phyloP scores from a whole-genome alignment of 2,888 invertebrate species.

The Anaspis maculata region DNA sequence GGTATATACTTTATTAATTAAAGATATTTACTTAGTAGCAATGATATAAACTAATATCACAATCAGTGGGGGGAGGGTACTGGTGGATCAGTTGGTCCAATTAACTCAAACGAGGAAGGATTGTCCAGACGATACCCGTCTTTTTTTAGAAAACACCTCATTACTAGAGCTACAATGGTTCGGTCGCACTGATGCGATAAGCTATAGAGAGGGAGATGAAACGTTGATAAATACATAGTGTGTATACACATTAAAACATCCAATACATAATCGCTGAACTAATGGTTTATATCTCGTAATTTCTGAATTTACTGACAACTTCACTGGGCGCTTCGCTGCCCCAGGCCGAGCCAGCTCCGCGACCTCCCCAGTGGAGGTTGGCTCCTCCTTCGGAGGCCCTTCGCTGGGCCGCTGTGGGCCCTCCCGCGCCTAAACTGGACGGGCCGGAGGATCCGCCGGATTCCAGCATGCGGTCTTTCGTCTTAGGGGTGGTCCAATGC shows the following conservation, averaged over 20 bases:
- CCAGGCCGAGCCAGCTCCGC: slow-evolving; percentile 51
- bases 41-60: no score
- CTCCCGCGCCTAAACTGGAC: slow-evolving; percentile 47
- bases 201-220: no score
- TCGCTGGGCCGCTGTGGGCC: slow-evolving; percentile 52
- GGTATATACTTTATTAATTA: neutral
- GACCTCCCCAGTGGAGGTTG: slow-evolving; percentile 59
- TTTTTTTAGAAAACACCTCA: no score
- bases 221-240: no score
- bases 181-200: no score
- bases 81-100: no score
- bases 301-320: slow-evolving; percentile 79
- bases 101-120: no score
- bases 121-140: no score
- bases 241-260: no score
- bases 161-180: no score
- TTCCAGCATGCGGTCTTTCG: slow-evolving; percentile 79
- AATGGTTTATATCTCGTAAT: slow-evolving; percentile 80
- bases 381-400: slow-evolving; percentile 83
- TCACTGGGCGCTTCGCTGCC: slow-evolving; percentile 69
- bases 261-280: no score
- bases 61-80: no score
- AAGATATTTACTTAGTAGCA: neutral
- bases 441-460: slow-evolving; percentile 53
- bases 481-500: slow-evolving; percentile 88